phyloP scores from a whole-genome alignment of 2,113 vertebrate species.

The Suncus etruscus region DNA sequence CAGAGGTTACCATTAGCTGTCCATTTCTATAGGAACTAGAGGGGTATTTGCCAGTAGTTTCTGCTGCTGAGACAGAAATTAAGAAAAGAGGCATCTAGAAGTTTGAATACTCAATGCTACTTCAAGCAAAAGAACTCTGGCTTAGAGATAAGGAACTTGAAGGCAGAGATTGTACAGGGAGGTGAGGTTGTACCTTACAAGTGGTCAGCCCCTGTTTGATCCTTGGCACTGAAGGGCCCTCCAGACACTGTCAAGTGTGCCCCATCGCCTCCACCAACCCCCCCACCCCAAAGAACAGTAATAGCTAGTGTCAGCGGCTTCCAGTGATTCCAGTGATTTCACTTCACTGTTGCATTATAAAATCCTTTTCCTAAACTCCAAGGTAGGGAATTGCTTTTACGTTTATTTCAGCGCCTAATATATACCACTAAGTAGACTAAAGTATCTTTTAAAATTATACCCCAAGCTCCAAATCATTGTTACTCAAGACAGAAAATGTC shows the following conservation, averaged over 20 bases:
- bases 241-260: too few species aligned
- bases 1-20: neutral
- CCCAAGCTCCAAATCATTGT: neutral
- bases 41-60: constrained; percentile 47
- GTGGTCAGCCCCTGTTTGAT: too few species aligned
- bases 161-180: too few species aligned
- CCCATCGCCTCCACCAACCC: too few species aligned
- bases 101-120: constrained; percentile 9
- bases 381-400: constrained; percentile 35
- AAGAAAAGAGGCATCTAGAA: neutral
- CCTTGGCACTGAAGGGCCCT: too few species aligned
- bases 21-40: neutral
- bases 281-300: neutral
- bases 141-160: neutral
- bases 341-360: neutral
- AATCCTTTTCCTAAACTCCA: neutral
- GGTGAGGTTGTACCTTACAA: too few species aligned
- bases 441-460: constrained; percentile 34
- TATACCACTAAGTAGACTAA: neutral
- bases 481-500: constrained; percentile 31
- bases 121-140: constrained; percentile 26
- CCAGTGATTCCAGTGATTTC: neutral
- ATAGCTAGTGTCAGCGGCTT: neutral
- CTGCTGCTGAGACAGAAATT: neutral
- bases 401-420: constrained; percentile 9